phyloP scores from a whole-genome alignment of 1,140 invertebrate species.

The Nasonia longicornis region DNA sequence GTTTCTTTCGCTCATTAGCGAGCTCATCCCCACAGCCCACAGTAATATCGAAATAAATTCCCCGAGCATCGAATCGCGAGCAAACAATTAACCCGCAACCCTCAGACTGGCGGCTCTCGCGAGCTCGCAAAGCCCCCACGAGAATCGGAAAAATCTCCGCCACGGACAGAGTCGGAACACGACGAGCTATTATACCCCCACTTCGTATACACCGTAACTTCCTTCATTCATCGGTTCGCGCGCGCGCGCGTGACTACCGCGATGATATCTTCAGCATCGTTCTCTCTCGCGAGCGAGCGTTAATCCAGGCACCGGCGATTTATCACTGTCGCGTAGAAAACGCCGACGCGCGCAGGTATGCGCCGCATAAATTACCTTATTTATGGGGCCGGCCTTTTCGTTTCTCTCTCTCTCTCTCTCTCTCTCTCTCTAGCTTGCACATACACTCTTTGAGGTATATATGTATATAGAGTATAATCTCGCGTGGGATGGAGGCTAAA shows the following conservation, averaged over 20 bases:
- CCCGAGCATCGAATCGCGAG: no score
- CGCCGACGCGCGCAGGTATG: constrained; percentile 2
- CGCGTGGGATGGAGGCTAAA: neutral
- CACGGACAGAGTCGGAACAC: neutral
- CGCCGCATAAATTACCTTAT: constrained; percentile 34
- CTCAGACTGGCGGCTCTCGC: no score
- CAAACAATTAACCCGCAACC: no score
- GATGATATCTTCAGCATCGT: constrained; percentile 5
- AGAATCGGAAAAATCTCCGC: neutral
- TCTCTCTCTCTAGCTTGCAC: neutral
- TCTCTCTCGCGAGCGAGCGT: neutral
- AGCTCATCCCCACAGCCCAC: no score
- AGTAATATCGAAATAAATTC: no score
- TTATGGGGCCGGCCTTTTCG: neutral
- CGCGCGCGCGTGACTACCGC: neutral
- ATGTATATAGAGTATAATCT: neutral
- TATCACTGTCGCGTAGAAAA: constrained; percentile 22
- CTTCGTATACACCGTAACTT: neutral
- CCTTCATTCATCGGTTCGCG: neutral
- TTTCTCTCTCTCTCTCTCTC: neutral
- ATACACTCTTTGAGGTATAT: neutral
- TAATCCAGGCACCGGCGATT: constrained; percentile 13
- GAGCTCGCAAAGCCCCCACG: neutral
- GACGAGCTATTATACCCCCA: no score
- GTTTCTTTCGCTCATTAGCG: no score